Conservation (phyloP, 2,888 invertebrate genomes). For the Dryobota labecula region DNA sequence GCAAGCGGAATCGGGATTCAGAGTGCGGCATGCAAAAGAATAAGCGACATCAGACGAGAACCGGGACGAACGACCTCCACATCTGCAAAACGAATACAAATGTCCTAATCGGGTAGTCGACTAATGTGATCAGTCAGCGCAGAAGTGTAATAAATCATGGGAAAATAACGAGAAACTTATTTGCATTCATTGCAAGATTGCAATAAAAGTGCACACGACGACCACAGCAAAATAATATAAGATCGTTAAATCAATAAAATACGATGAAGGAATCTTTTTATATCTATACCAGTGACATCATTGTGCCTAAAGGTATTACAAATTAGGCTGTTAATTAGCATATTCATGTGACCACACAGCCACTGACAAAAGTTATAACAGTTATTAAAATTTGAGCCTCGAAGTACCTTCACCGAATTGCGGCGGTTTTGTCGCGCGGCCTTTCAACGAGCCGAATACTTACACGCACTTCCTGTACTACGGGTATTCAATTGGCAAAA, state of each 20-base stretch:
- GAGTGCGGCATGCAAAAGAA: constrained; percentile 81
- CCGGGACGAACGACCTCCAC: constrained; percentile 90
- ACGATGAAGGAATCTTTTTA: constrained; percentile 56
- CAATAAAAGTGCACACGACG: constrained; percentile 66
- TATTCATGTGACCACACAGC: constrained; percentile 65
- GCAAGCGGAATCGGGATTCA: constrained; percentile 81
- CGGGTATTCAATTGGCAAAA: constrained; percentile 77
- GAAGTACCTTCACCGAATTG: constrained; percentile 74
- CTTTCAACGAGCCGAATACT: constrained; percentile 83
- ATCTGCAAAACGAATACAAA: constrained; percentile 86
- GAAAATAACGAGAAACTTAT: constrained; percentile 71
- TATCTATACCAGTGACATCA: constrained; percentile 65
- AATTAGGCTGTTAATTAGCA: constrained; percentile 66
- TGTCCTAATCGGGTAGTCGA: constrained; percentile 76
- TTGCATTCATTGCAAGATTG: constrained; percentile 70
- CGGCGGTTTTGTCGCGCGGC: constrained; percentile 67
- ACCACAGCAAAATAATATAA: constrained; percentile 50
- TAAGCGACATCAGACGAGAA: constrained; percentile 81
- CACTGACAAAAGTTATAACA: constrained; percentile 66
- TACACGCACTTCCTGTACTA: constrained; percentile 87
- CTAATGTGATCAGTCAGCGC: constrained; percentile 74
- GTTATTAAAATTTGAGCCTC: constrained; percentile 71
- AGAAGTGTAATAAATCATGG: constrained; percentile 76
- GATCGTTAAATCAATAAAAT: constrained; percentile 56
- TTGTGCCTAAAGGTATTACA: constrained; percentile 59